Percentiles rank a stretch among this genome's conserved stretches.
Conservation (phyloP, 2,797 vertebrate genomes). For the Apodemus agrarius region DNA sequence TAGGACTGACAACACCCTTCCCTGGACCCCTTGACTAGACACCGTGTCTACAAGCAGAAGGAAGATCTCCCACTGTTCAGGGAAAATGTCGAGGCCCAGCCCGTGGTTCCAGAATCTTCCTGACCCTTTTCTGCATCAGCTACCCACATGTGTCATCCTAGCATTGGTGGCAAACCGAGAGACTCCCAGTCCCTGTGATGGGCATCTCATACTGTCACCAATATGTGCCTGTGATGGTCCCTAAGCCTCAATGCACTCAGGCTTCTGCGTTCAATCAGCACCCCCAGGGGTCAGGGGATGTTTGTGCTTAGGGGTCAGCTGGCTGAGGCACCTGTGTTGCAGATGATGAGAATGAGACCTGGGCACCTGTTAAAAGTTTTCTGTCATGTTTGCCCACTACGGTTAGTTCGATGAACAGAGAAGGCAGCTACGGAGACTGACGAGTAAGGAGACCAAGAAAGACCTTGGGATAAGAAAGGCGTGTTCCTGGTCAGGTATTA, state of each 20-base stretch:
- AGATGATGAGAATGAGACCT: background rate
- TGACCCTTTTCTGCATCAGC: background rate
- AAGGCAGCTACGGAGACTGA: background rate
- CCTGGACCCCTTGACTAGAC: no score
- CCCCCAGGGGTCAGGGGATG: background rate
- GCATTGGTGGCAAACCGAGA: background rate
- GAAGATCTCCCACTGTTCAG: background rate
- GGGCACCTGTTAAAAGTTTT: background rate
- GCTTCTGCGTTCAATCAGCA: no score
- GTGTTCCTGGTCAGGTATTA: background rate
- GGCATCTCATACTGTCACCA: background rate
- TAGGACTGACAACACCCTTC: background rate
- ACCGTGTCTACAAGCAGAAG: background rate
- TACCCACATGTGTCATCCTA: background rate
- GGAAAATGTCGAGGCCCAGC: background rate
- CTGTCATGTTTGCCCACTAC: background rate
- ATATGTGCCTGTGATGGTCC: no score
- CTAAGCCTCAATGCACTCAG: background rate
- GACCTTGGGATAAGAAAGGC: fast-evolving
- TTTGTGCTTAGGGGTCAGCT: background rate
- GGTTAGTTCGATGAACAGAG: background rate
- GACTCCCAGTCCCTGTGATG: fast-evolving
- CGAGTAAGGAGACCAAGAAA: background rate
- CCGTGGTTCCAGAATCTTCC: background rate
- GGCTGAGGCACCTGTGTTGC: background rate